phyloP scores from a whole-genome alignment of 30 jellyfish, hydroid and myxozoan species.

The Hydra vulgaris region DNA sequence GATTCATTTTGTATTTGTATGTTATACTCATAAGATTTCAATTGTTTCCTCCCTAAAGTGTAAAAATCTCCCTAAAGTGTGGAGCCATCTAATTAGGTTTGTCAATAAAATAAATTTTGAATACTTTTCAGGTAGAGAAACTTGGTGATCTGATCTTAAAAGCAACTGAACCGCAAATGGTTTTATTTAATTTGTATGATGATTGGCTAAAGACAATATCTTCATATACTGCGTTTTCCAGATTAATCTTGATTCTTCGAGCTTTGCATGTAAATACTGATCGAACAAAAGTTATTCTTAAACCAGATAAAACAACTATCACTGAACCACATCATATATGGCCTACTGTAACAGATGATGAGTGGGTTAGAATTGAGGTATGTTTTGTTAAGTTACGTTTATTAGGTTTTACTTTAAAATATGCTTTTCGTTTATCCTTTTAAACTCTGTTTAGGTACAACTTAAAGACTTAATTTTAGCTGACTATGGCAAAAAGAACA shows the following conservation, averaged over 20 bases:
- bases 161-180: conserved; percentile 99
- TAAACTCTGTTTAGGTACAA: conserved; percentile 46
- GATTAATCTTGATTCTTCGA: conserved; percentile 82
- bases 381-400: background rate
- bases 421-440: too few species aligned
- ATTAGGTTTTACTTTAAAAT: too few species aligned
- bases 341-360: conserved; percentile 99
- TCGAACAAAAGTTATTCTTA: conserved; percentile 91
- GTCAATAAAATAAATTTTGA: too few species aligned
- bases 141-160: conserved; percentile 97
- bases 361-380: conserved; percentile 99
- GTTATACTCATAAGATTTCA: too few species aligned
- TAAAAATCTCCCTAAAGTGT: too few species aligned
- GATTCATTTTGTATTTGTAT: background rate
- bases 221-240: conserved; percentile 98
- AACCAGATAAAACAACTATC: conserved; percentile 98
- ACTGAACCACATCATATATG: conserved; percentile 99
- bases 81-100: too few species aligned
- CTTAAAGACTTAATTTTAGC: conserved; percentile 96
- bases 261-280: conserved; percentile 99
- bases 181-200: conserved; percentile 88
- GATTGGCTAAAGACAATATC: conserved; percentile 99
- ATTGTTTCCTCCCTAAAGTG: too few species aligned
- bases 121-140: conserved; percentile 73
- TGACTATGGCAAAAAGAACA: conserved; percentile 99